Evolutionary conservation across 2,797 vertebrate genomes (phyloP).

Genomic region (Capromys pilorides): DNA sequence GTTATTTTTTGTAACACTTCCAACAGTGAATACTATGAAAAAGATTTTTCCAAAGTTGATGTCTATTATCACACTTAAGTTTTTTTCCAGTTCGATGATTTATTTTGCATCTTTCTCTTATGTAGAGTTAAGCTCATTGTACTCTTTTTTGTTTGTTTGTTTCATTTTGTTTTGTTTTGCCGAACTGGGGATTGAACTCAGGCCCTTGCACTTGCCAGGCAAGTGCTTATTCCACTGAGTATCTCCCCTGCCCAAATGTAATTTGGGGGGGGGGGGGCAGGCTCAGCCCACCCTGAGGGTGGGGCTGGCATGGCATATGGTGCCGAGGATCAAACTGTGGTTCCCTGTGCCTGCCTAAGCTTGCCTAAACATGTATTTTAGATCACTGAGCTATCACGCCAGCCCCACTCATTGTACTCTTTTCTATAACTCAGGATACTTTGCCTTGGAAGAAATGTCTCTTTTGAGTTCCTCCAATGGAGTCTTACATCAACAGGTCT

Average conservation of each 20-base stretch:
- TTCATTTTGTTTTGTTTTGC: no score
- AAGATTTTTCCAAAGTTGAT: conserved; percentile 15
- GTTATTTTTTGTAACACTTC: conserved; percentile 32
- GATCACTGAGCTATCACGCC: no score
- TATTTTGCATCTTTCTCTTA: neutral
- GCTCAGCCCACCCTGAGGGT: no score
- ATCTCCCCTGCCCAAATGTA: no score
- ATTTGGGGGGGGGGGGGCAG: no score
- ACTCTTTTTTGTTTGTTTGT: neutral
- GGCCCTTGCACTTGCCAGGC: no score
- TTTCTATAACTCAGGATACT: neutral
- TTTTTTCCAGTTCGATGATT: neutral
- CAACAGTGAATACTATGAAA: neutral
- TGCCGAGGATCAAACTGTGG: no score
- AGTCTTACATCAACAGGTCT: neutral
- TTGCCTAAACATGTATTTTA: no score
- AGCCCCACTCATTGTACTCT: neutral
- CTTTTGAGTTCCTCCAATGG: neutral
- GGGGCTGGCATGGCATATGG: no score
- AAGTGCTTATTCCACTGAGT: no score
- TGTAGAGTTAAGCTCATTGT: neutral
- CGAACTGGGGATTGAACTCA: no score
- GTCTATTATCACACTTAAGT: neutral
- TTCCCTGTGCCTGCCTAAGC: no score
- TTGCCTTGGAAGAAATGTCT: neutral